Conservation (phyloP, 2,113 vertebrate genomes). For the Dicrurus megarhynchus region DNA sequence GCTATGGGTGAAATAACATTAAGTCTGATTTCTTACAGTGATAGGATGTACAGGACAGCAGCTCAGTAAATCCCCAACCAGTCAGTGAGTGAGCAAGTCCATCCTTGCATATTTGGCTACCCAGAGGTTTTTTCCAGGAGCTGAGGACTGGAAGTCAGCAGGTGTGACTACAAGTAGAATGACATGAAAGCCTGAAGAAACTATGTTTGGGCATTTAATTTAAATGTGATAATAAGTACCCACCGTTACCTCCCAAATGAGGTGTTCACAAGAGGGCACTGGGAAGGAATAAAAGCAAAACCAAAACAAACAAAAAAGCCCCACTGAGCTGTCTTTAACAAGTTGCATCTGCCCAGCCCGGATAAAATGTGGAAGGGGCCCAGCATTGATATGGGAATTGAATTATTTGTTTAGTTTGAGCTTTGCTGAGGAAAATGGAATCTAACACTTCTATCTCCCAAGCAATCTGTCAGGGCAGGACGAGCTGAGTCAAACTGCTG, state of each 20-base stretch:
- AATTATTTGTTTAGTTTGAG: slow-evolving; percentile 5
- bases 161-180: neutral
- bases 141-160: neutral
- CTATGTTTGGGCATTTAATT: neutral
- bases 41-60: neutral
- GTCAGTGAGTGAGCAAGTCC: neutral
- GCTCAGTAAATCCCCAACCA: neutral
- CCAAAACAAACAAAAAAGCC: neutral
- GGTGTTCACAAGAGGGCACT: neutral
- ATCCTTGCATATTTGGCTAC: neutral
- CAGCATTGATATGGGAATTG: neutral
- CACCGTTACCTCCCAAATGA: neutral
- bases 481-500: neutral
- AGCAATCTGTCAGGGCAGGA: neutral
- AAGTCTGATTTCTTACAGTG: neutral
- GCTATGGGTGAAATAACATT: neutral
- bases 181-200: neutral
- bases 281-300: neutral
- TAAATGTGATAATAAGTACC: neutral
- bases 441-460: neutral
- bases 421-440: slow-evolving; percentile 25
- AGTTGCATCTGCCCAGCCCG: neutral
- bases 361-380: neutral
- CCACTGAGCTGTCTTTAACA: neutral
- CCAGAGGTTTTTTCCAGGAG: neutral